Conservation (phyloP, 2,888 invertebrate species). For the Andrena haemorrhoa region DNA sequence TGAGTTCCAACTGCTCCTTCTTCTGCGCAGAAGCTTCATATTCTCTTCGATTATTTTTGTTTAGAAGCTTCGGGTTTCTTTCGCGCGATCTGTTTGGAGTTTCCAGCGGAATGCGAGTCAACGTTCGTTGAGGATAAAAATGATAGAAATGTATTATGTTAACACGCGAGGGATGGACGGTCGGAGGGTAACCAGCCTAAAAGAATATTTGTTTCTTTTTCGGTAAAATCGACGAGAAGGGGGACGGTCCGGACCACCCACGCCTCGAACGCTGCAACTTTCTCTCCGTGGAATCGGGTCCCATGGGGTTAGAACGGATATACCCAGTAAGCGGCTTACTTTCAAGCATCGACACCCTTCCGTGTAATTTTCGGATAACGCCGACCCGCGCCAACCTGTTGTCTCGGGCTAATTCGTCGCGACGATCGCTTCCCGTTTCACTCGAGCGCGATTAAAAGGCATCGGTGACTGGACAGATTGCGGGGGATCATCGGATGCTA, state of each 20-base stretch:
- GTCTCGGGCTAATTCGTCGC: slow-evolving; percentile 45
- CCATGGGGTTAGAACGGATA: slow-evolving; percentile 69
- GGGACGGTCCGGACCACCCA: slow-evolving; percentile 64
- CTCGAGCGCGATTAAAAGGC: background rate
- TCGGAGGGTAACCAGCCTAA: background rate
- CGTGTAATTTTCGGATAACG: slow-evolving; percentile 57
- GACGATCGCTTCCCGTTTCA: slow-evolving; percentile 37
- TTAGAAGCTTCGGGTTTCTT: background rate
- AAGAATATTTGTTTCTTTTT: slow-evolving; percentile 26
- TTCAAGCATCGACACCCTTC: slow-evolving; percentile 64
- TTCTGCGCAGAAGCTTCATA: background rate
- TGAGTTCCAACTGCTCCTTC: too few species aligned
- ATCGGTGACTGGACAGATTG: slow-evolving; percentile 1
- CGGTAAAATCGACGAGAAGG: slow-evolving; percentile 32
- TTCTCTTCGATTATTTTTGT: background rate
- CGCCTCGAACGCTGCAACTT: slow-evolving; percentile 32
- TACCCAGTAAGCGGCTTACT: slow-evolving; percentile 71
- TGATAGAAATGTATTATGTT: background rate
- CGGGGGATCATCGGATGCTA: background rate
- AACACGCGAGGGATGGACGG: background rate
- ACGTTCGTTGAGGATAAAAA: background rate
- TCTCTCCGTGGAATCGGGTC: slow-evolving; percentile 30
- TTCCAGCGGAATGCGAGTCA: background rate
- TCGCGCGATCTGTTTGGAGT: background rate
- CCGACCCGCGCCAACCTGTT: slow-evolving; percentile 60